A percentile compares a stretch with the other conserved stretches of the same genome.
Conservation (phyloP, 2,797 vertebrate genomes). For the Semaprochilodus insignis region DNA sequence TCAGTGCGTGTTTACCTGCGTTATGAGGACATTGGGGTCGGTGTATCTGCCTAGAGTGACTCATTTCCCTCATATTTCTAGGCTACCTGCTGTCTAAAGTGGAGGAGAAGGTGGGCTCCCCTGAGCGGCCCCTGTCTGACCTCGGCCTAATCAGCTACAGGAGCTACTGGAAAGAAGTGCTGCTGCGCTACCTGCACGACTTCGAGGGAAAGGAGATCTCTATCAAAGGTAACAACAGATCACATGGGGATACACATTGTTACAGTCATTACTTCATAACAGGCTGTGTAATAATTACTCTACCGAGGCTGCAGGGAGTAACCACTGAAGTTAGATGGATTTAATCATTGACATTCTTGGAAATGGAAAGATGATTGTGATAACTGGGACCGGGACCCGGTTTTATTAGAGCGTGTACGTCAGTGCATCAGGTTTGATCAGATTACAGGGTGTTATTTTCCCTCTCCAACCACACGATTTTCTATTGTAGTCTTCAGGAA, state of each 20-base stretch:
- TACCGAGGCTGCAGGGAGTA: too few relatives aligned
- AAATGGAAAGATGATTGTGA: too few relatives aligned
- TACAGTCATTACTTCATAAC: background rate
- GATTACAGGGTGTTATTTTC: too few relatives aligned
- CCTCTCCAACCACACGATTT: too few relatives aligned
- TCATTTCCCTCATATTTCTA: constrained; percentile 55
- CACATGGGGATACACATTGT: background rate
- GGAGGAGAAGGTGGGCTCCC: constrained; percentile 94
- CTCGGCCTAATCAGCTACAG: constrained; percentile 94
- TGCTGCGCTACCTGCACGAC: constrained; percentile 92
- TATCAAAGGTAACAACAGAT: constrained; percentile 87
- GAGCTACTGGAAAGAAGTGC: constrained; percentile 98
- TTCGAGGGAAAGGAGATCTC: constrained; percentile 99
- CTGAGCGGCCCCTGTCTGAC: constrained; percentile 92
- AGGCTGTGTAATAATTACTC: too few relatives aligned
- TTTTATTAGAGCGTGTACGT: too few relatives aligned
- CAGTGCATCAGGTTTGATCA: too few relatives aligned
- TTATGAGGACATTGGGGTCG: background rate
- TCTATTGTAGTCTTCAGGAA: too few relatives aligned
- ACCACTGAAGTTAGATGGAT: too few relatives aligned
- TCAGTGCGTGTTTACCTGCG: background rate
- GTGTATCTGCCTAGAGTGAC: background rate
- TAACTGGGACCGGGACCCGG: too few relatives aligned
- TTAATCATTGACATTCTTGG: too few relatives aligned
- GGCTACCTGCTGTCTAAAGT: constrained; percentile 95